phyloP scores from a whole-genome alignment of 1,140 invertebrate genomes.

The Drosophila fuyamai region DNA sequence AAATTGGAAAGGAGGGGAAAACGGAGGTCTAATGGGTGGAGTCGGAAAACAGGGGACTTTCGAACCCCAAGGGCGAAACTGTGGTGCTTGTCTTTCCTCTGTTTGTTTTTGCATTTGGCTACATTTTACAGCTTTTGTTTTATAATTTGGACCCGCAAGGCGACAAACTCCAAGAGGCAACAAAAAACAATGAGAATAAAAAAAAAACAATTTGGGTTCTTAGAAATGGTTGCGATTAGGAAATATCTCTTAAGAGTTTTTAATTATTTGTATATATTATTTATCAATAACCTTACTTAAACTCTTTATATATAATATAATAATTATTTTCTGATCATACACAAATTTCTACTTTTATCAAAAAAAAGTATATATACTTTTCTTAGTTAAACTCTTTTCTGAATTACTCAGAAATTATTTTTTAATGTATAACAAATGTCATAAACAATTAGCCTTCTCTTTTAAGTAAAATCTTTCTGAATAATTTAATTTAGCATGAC shows the following conservation, averaged over 20 bases:
- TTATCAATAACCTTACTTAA: too few species aligned
- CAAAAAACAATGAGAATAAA: slow-evolving; percentile 34
- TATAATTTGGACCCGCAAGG: slow-evolving; percentile 67
- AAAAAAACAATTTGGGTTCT: slow-evolving; percentile 1
- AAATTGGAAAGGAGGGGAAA: neutral
- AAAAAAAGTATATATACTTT: too few species aligned
- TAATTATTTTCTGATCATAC: too few species aligned
- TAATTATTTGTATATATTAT: neutral
- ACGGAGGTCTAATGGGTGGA: neutral
- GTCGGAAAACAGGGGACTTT: neutral
- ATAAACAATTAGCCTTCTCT: too few species aligned
- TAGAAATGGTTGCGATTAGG: neutral
- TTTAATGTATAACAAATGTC: too few species aligned
- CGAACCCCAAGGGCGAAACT: neutral
- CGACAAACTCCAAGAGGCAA: slow-evolving; percentile 49
- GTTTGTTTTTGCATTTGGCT: slow-evolving; percentile 75
- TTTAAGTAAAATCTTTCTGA: too few species aligned
- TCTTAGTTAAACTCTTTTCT: too few species aligned
- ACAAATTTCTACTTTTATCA: too few species aligned
- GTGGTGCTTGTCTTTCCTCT: slow-evolving; percentile 21
- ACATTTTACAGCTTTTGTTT: slow-evolving; percentile 76
- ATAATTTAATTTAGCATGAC: too few species aligned
- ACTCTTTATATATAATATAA: too few species aligned
- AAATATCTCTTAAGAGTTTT: neutral
- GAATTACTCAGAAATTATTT: too few species aligned